Evolutionary conservation across 2,797 vertebrate genomes (phyloP).

Genomic region (Cyclopterus lumpus): DNA sequence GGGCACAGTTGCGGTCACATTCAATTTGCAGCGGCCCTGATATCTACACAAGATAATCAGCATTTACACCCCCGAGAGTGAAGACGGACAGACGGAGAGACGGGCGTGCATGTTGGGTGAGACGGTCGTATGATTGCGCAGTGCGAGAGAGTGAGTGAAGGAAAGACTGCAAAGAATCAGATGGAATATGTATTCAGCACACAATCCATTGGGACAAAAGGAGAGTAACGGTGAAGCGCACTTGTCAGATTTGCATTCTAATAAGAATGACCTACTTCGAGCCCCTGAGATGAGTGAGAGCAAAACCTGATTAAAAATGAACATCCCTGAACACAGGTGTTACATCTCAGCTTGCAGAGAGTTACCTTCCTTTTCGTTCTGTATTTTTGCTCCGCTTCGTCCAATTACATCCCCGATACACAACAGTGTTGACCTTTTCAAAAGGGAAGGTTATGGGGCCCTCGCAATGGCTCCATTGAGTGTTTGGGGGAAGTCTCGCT

Average conservation of each 20-base stretch:
- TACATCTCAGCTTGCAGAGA: constrained; percentile 16
- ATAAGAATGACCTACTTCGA: constrained; percentile 72
- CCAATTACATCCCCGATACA: constrained; percentile 49
- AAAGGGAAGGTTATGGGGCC: constrained; percentile 42
- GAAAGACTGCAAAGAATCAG: constrained; percentile 29
- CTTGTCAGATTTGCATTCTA: constrained; percentile 78
- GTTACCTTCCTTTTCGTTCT: constrained; percentile 15
- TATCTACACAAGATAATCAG: constrained; percentile 81
- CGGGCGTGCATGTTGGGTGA: constrained; percentile 11
- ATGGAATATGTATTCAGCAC: constrained; percentile 35
- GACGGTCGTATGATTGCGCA: constrained; percentile 37
- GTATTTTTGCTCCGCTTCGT: constrained; percentile 17
- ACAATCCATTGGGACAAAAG: constrained; percentile 51
- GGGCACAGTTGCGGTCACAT: constrained; percentile 76
- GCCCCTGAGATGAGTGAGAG: constrained; percentile 54
- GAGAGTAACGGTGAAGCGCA: constrained; percentile 50
- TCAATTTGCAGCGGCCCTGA: constrained; percentile 80
- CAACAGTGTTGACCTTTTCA: constrained; percentile 22
- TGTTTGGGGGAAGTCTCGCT: constrained; percentile 48
- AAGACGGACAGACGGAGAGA: constrained; percentile 58
- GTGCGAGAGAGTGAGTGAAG: constrained; percentile 12
- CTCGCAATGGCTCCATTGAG: constrained; percentile 44
- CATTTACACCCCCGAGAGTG: constrained; percentile 72
- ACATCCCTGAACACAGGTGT: constrained; percentile 44
- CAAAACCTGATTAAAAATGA: constrained; percentile 54